Conservation (phyloP, 37 sponge, comb jelly and placozoan species). For the Tethya wilhelma region DNA sequence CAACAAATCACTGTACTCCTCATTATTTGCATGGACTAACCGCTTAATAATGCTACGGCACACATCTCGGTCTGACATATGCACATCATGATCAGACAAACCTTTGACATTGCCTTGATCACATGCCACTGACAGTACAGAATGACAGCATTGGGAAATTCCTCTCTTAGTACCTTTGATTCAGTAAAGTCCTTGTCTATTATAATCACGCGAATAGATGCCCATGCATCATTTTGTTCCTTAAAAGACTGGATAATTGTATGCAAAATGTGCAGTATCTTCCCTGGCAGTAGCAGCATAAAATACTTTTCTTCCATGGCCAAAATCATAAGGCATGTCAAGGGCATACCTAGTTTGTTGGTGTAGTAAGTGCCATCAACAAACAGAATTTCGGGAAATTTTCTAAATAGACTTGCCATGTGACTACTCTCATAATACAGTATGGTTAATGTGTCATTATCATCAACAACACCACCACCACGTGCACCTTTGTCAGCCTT, state of each 20-base stretch:
- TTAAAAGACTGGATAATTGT: conserved; percentile 16
- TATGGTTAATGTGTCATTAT: conserved; percentile 2
- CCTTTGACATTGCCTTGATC: conserved; percentile 28
- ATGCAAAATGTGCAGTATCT: conserved; percentile 25
- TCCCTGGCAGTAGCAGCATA: conserved; percentile 36
- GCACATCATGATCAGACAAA: conserved; percentile 16
- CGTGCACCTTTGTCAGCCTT: conserved; percentile 7
- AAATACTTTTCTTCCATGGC: conserved; percentile 20
- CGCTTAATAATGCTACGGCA: no score
- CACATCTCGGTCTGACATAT: conserved; percentile 1
- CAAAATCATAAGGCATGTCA: conserved; percentile 37
- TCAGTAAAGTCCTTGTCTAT: conserved; percentile 28
- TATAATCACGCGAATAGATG: conserved; percentile 2
- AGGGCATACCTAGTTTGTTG: conserved; percentile 21
- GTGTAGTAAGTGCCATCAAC: conserved; percentile 23
- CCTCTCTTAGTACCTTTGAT: conserved; percentile 32
- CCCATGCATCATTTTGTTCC: neutral
- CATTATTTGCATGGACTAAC: no score
- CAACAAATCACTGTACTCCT: no score
- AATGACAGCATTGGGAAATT: conserved; percentile 30
- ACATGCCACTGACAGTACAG: conserved; percentile 40
- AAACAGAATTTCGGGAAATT: conserved; percentile 35
- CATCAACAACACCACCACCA: conserved; percentile 17
- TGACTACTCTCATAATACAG: conserved; percentile 18
- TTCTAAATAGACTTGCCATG: conserved; percentile 4